phyloP scores from a whole-genome alignment of 2,888 invertebrate genomes.

The Deilephila elpenor region DNA sequence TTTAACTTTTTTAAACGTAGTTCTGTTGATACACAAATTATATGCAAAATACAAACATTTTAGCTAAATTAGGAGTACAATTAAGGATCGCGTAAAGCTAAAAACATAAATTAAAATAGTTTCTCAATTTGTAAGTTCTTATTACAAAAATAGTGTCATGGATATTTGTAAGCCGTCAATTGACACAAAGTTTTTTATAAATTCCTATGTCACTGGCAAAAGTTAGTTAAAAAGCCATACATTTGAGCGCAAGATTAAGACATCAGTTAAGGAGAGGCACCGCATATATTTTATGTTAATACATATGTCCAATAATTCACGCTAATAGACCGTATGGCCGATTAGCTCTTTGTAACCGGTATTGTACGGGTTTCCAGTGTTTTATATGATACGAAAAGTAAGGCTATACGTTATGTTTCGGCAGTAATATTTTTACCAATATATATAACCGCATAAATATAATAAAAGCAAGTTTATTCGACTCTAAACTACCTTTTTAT shows the following conservation, averaged over 20 bases:
- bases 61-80: too few relatives aligned
- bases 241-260: conserved; percentile 57
- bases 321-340: conserved; percentile 63
- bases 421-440: too few relatives aligned
- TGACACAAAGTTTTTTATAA: not conserved
- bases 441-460: too few relatives aligned
- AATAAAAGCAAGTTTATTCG: too few relatives aligned
- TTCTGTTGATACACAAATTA: too few relatives aligned
- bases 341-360: conserved; percentile 55
- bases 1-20: too few relatives aligned
- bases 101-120: too few relatives aligned
- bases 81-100: too few relatives aligned
- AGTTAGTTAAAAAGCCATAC: conserved; percentile 38
- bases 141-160: not conserved
- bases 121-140: too few relatives aligned
- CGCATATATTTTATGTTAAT: conserved; percentile 71
- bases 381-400: conserved; percentile 21
- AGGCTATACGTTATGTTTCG: too few relatives aligned
- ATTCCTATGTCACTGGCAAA: not conserved
- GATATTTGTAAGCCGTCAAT: not conserved
- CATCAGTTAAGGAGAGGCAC: conserved; percentile 52
- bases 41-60: too few relatives aligned
- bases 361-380: conserved; percentile 49
- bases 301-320: conserved; percentile 72
- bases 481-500: too few relatives aligned